Evolutionary conservation across 2,113 vertebrate species (phyloP).

Genomic region (Pogona vitticeps): DNA sequence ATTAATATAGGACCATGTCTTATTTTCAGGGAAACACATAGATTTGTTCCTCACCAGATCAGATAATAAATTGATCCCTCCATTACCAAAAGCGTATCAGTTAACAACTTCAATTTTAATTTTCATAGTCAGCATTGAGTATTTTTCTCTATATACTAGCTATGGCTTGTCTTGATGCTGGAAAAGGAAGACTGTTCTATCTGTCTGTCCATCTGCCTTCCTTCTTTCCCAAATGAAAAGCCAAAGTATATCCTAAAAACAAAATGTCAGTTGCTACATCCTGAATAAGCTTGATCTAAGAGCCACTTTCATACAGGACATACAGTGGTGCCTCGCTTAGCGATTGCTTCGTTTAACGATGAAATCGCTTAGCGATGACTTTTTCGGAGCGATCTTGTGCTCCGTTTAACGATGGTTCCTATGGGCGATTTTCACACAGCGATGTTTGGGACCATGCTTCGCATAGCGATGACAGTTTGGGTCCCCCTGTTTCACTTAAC

Average conservation of each 20-base stretch:
- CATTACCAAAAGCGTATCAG: neutral
- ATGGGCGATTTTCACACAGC: too few species aligned
- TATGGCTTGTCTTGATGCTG: neutral
- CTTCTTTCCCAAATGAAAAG: neutral
- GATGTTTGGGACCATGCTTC: too few species aligned
- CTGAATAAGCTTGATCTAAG: neutral
- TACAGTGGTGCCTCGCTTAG: too few species aligned
- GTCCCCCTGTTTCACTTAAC: too few species aligned
- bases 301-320: neutral
- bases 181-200: neutral
- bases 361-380: too few species aligned
- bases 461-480: too few species aligned
- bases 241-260: neutral
- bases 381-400: too few species aligned
- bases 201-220: too few species aligned
- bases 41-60: neutral
- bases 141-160: fast-evolving
- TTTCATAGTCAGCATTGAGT: neutral
- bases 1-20: too few species aligned
- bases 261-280: neutral
- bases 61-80: neutral
- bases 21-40: neutral
- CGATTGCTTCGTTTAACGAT: too few species aligned
- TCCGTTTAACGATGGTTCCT: too few species aligned
- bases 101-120: neutral